Conservation (phyloP, 2,113 vertebrate species). For the Corythaixoides concolor region DNA sequence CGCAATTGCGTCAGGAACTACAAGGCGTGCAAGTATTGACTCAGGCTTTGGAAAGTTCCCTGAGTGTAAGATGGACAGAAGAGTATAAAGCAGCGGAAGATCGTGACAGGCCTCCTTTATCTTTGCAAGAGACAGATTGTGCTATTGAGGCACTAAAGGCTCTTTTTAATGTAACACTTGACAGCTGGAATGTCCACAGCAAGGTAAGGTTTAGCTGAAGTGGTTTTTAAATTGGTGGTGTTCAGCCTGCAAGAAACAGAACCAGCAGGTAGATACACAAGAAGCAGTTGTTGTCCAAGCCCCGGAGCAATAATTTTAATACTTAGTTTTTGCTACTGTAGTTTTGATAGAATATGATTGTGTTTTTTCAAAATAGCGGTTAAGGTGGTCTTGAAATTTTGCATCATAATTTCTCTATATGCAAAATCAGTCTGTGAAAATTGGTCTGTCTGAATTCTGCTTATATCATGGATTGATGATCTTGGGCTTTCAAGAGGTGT, state of each 20-base stretch:
- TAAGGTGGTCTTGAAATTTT: neutral
- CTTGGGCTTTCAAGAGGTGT: neutral
- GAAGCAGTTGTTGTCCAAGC: neutral
- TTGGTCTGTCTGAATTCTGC: neutral
- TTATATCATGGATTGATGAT: neutral
- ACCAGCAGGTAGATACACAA: neutral
- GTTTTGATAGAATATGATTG: neutral
- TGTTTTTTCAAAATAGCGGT: neutral
- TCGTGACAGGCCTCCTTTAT: slow-evolving; percentile 76
- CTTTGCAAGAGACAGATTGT: slow-evolving; percentile 86
- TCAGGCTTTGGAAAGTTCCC: slow-evolving; percentile 87
- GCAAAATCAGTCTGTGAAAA: neutral
- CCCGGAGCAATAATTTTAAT: neutral
- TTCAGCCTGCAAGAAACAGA: neutral
- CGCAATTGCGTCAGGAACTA: slow-evolving; percentile 81
- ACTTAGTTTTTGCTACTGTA: neutral
- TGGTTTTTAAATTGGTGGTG: neutral
- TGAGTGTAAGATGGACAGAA: slow-evolving; percentile 89
- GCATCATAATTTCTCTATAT: neutral
- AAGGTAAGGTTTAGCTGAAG: slow-evolving; percentile 81
- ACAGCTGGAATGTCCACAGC: slow-evolving; percentile 83
- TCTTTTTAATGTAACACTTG: slow-evolving; percentile 94
- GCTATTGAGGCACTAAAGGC: slow-evolving; percentile 94
- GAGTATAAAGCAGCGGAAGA: slow-evolving; percentile 84
- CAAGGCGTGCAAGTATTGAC: slow-evolving; percentile 86